Percentiles rank a stretch among this genome's conserved stretches.
Evolutionary conservation across 2,888 invertebrate species (phyloP).

Genomic region (Neria commutata): DNA sequence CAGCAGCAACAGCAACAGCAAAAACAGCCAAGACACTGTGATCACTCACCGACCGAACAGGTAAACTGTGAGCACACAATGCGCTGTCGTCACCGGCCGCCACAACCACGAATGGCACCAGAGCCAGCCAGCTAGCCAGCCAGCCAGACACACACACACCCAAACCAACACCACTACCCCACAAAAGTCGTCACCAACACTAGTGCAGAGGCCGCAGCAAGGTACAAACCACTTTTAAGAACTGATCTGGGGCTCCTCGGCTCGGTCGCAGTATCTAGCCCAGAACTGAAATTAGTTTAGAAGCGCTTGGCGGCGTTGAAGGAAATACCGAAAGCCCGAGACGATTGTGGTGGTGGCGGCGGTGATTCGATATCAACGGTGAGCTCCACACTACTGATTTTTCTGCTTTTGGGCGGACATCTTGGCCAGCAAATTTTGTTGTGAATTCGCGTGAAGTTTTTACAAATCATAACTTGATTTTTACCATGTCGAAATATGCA

Average conservation of each 20-base stretch:
- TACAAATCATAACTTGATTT: too few species aligned
- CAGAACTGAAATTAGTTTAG: slow-evolving; percentile 62
- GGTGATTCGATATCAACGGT: too few species aligned
- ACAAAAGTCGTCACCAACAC: slow-evolving; percentile 38
- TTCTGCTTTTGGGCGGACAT: too few species aligned
- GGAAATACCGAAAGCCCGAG: slow-evolving; percentile 30
- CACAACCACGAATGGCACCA: not conserved
- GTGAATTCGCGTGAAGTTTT: too few species aligned
- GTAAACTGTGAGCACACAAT: slow-evolving; percentile 35
- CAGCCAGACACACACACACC: not conserved
- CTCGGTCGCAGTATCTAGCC: slow-evolving; percentile 58
- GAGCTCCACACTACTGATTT: too few species aligned
- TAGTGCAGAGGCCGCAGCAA: slow-evolving; percentile 25
- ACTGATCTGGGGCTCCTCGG: slow-evolving; percentile 55
- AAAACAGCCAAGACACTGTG: not conserved
- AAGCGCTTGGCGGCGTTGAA: slow-evolving; percentile 61
- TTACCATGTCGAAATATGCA: too few species aligned
- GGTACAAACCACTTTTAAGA: slow-evolving; percentile 39
- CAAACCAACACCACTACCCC: not conserved
- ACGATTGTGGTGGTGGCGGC: too few species aligned
- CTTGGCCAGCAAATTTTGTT: too few species aligned
- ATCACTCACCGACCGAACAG: slow-evolving; percentile 24
- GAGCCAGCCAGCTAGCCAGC: not conserved
- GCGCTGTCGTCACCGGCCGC: slow-evolving; percentile 26
- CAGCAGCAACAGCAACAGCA: slow-evolving; percentile 8